Evolutionary conservation across 2,888 invertebrate species (phyloP), one percentile per base, ranked within the genome.

Genomic region (Stenodera caucasica): DNA sequence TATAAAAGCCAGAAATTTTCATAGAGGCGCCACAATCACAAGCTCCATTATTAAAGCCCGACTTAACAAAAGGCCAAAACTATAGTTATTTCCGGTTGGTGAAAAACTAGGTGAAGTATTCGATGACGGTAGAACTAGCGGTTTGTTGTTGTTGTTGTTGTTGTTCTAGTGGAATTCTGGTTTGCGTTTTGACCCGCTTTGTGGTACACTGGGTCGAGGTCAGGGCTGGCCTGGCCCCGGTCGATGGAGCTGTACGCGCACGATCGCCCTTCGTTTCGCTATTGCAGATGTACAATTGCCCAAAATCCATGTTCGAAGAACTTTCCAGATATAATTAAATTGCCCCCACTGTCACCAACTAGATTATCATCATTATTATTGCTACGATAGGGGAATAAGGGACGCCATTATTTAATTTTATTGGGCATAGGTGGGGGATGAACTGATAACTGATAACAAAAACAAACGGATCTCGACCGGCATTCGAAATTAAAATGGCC

Each of bases 131-230:
- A 30, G 30, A 2, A 30, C 7, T 9, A 8, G 9, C 8, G 26
- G 26, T 26, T 26, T 26, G 26, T 26, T 26, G 26, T 26, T 26
- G 26, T 26, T 26, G 26, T 26, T 26, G 26, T 26, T 26, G 26
- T 26, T 26, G 26, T 26, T 26, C 45, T 59, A 37, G 62, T 52
- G 50, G 18, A 58, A 66, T 68, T 65, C 45, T 62, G 57, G 65
- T 67, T 58, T 67, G 68, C 65, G 67, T 70, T 69, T 69, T 71
- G 69, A 75, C 77, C 77, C 69, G 75, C 67, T 70, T 69, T 69
- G 66, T 61, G 62, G 70, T 71, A 78, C 74, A 40, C 12, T 77
- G 73, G 77, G 78, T 76, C 78, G 77, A 78, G 78, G 78, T 77
- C 77, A 77, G 77, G 78, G 77, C 75, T 77, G 75, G 76, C 71